A percentile compares a stretch with the other conserved stretches of the same genome.
phyloP scores from a whole-genome alignment of 2,888 invertebrate genomes.

The Chydorus sphaericus region DNA sequence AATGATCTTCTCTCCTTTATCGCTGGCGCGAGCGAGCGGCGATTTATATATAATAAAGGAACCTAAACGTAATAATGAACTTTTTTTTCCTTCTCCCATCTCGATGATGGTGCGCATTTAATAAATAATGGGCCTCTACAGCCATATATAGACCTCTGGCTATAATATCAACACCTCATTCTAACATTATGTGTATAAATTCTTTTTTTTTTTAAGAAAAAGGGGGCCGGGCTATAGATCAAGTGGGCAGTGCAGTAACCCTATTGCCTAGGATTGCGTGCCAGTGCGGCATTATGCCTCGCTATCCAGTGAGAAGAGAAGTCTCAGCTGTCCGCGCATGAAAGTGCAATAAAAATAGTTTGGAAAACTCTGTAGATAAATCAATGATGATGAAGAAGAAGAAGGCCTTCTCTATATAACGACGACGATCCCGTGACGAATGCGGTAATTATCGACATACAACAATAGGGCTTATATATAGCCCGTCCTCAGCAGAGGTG shows the following conservation, averaged over 20 bases:
- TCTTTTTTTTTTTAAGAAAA: no score
- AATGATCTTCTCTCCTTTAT: no score
- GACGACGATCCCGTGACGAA: conserved; percentile 5
- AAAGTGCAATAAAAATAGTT: conserved; percentile 7
- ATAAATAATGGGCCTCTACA: no score
- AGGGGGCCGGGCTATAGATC: neutral
- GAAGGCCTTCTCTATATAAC: neutral
- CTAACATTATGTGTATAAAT: neutral
- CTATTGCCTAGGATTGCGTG: conserved; percentile 2
- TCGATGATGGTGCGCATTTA: no score
- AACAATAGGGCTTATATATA: no score
- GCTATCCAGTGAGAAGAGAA: neutral
- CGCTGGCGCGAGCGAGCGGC: no score
- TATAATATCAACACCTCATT: neutral
- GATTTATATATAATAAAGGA: no score
- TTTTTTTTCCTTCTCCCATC: no score
- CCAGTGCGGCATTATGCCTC: neutral
- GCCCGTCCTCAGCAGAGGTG: no score
- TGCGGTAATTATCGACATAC: conserved; percentile 1
- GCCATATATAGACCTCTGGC: no score
- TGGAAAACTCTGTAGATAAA: neutral
- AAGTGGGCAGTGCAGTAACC: neutral
- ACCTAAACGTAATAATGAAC: no score
- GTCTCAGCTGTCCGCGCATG: no score
- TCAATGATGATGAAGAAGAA: conserved; percentile 3